Evolutionary conservation across 2,797 vertebrate genomes (phyloP), one percentile per base, ranked within the genome.

Genomic region (Potorous gilbertii): DNA sequence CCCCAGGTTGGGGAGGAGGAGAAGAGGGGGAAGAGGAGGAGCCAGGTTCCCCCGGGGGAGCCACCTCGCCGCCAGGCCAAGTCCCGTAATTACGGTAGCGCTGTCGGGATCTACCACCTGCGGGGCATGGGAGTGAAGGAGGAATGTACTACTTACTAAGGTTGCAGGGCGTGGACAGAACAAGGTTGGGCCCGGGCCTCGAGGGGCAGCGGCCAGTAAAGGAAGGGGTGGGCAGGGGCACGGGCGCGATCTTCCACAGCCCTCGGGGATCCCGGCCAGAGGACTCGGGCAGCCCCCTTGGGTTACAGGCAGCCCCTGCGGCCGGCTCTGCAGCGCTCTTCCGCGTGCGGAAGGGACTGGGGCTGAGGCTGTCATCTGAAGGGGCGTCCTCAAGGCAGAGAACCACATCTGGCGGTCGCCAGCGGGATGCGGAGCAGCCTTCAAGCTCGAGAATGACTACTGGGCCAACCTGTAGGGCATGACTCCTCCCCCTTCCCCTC

Each of bases 91-190:
- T 16, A 74, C 90, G 29, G 90, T 54, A 90, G 62, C 74, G 10
- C 81, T 0, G 91, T 6, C 46, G 93, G 93, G 57, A 46, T 11
- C 62, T 92, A 95, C 94, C 96, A 95, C 96, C 96, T 94, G 81
- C 59, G 90, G 90, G 90, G 50, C 89, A 21, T 31, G 90, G 90
- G 90, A 55, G 90, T 31, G 90, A 55, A n/a, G 52, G 52, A 87
- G 74, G 74, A 87, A 87, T 87, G 74, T 87, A 46, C 74, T 87
- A 87, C 74, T 87, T 50, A 46, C 21, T 11, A 28, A 87, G 74
- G 24, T 40, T 24, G 74, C 74, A 81, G 74, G 74, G 66, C n/a
- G 66, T 40, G 66, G n/a, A 40, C n/a, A n/a, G 62, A 66, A 66
- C 62, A 5, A 66, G 62, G 66, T n/a, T 40, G 66, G 18, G 66